Conservation (phyloP, 2,113 vertebrate genomes). For the Plecotus auritus region DNA sequence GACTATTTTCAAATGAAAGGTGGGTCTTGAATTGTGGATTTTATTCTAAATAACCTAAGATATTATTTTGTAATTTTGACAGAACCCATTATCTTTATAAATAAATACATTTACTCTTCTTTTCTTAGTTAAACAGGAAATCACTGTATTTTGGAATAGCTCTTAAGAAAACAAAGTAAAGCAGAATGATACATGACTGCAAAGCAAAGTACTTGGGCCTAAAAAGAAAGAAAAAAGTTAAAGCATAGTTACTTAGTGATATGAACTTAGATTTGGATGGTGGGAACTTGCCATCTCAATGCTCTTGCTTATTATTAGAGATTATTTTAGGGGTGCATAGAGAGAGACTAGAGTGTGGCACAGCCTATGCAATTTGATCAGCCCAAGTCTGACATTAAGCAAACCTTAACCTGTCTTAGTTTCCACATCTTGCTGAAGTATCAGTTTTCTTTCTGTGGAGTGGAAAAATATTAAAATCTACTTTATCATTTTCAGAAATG, state of each 20-base stretch:
- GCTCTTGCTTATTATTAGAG: not conserved
- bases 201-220: not conserved
- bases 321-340: not conserved
- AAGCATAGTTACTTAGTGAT: not conserved
- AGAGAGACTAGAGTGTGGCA: not conserved
- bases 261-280: not conserved
- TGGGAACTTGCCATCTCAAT: not conserved
- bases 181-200: not conserved
- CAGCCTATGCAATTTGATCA: not conserved
- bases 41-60: conserved; percentile 50
- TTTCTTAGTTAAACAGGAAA: not conserved
- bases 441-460: not conserved
- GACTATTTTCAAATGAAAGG: conserved; percentile 49
- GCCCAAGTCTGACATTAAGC: not conserved
- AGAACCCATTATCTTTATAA: not conserved
- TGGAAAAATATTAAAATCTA: not conserved
- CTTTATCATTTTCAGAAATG: not conserved
- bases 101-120: not conserved
- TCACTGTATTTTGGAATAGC: not conserved
- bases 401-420: not conserved
- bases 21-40: conserved; percentile 55
- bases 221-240: not conserved
- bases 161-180: conserved; percentile 17
- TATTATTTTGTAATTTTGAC: conserved; percentile 21
- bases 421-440: not conserved